phyloP scores from a whole-genome alignment of 2,797 vertebrate genomes.

The Spinibarbus caldwelli region DNA sequence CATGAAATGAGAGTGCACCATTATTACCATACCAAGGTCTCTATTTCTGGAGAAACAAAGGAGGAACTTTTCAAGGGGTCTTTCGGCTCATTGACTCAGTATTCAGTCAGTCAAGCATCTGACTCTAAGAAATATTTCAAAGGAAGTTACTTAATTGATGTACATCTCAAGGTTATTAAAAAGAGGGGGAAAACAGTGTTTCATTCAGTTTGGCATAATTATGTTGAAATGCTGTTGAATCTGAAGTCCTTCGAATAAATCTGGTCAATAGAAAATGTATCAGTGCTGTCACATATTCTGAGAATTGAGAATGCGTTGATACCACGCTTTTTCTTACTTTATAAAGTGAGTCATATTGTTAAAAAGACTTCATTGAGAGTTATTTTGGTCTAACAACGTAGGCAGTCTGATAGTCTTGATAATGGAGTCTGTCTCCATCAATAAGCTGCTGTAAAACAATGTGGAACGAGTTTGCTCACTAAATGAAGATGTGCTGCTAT shows the following conservation, averaged over 20 bases:
- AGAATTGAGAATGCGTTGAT: background rate
- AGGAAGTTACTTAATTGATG: background rate
- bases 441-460: background rate
- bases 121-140: background rate
- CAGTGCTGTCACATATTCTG: background rate
- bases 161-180: background rate
- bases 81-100: conserved; percentile 1
- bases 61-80: background rate
- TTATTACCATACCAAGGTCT: conserved; percentile 18
- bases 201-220: conserved; percentile 8
- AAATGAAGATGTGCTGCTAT: conserved; percentile 31
- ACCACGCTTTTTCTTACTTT: background rate
- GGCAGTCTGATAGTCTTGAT: background rate
- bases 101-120: conserved; percentile 1
- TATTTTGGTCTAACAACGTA: background rate
- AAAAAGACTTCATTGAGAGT: background rate
- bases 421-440: background rate
- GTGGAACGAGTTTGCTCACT: background rate
- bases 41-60: conserved; percentile 14
- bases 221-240: background rate
- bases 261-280: background rate
- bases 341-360: conserved; percentile 10
- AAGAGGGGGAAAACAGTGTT: background rate
- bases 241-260: conserved; percentile 10
- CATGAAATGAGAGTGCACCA: conserved; percentile 34